Percentiles rank a stretch among this genome's conserved stretches.
Evolutionary conservation across 30 jellyfish, hydroid and myxozoan species (phyloP).

Genomic region (Nemopilema nomurai): DNA sequence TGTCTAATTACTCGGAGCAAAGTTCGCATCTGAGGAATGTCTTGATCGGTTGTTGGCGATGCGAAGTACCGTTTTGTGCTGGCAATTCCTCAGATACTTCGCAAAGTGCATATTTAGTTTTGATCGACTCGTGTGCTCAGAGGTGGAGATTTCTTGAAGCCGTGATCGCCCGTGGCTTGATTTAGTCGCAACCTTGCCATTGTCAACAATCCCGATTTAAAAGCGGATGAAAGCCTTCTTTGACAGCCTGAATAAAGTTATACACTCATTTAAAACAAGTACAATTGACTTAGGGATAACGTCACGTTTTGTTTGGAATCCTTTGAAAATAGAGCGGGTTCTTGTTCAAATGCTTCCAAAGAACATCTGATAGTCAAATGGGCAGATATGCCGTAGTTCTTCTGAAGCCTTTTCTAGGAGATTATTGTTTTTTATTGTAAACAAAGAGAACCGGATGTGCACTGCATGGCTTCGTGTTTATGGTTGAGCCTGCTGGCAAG

Average conservation of each 20-base stretch:
- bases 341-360: constrained; percentile 43
- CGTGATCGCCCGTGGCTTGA: background rate
- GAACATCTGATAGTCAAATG: constrained; percentile 22
- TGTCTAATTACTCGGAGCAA: background rate
- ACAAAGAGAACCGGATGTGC: background rate
- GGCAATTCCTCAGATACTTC: background rate
- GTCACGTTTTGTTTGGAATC: constrained; percentile 20
- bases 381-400: constrained; percentile 12
- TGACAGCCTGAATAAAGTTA: constrained; percentile 40
- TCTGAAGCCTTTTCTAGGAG: background rate
- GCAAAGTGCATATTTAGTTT: background rate
- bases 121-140: background rate
- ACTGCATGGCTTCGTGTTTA: background rate
- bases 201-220: constrained; percentile 21
- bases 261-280: constrained; percentile 30
- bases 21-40: background rate
- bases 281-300: constrained; percentile 55
- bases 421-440: background rate
- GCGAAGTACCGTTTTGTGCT: background rate
- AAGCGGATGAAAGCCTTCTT: constrained; percentile 44
- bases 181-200: constrained; percentile 3
- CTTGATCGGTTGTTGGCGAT: background rate
- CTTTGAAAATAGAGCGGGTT: constrained; percentile 21
- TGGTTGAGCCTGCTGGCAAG: background rate
- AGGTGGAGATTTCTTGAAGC: background rate